Percentiles rank a stretch among this genome's conserved stretches.
These are phyloP conservation scores for Melitaea athalia DNA, from an alignment of 2,888 invertebrate genomes.

Conservation along the genomic window DNA sequence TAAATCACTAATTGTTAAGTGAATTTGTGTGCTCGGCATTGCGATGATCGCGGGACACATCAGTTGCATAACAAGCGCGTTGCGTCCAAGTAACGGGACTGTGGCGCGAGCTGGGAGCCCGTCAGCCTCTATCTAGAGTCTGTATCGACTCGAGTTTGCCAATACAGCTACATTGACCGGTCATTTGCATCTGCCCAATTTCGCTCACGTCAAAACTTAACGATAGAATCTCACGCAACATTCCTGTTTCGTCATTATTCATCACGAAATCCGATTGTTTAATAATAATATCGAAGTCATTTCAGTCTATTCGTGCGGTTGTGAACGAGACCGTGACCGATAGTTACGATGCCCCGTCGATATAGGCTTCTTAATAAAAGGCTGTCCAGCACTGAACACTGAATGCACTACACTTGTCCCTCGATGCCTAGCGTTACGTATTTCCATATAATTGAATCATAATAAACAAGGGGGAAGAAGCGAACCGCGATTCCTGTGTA, in stretches of 20 bases:
- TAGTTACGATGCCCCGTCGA: slow-evolving; percentile 62
- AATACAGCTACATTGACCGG: slow-evolving; percentile 55
- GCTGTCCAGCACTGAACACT: slow-evolving; percentile 28
- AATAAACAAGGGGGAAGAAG: slow-evolving; percentile 58
- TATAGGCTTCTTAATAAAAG: slow-evolving; percentile 36
- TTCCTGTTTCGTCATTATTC: slow-evolving; percentile 61
- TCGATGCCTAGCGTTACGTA: slow-evolving; percentile 41
- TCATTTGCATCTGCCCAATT: slow-evolving; percentile 58
- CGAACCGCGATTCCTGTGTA: slow-evolving; percentile 66
- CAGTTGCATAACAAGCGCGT: slow-evolving; percentile 75
- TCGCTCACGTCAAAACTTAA: slow-evolving; percentile 45
- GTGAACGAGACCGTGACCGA: slow-evolving; percentile 67
- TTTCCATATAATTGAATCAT: slow-evolving; percentile 56
- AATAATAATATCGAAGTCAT: slow-evolving; percentile 42
- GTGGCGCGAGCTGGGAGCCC: slow-evolving; percentile 52
- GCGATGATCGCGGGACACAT: slow-evolving; percentile 56
- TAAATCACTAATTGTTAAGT: slow-evolving; percentile 27
- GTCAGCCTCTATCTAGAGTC: slow-evolving; percentile 38
- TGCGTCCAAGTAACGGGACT: slow-evolving; percentile 74
- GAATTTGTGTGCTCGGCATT: slow-evolving; percentile 24
- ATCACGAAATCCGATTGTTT: slow-evolving; percentile 57
- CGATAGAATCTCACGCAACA: slow-evolving; percentile 56
- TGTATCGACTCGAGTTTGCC: slow-evolving; percentile 50
- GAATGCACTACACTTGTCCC: slow-evolving; percentile 32
- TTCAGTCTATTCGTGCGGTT: slow-evolving; percentile 45